phyloP scores from a whole-genome alignment of 2,113 vertebrate species.

The Corythoichthys haematopterus region DNA sequence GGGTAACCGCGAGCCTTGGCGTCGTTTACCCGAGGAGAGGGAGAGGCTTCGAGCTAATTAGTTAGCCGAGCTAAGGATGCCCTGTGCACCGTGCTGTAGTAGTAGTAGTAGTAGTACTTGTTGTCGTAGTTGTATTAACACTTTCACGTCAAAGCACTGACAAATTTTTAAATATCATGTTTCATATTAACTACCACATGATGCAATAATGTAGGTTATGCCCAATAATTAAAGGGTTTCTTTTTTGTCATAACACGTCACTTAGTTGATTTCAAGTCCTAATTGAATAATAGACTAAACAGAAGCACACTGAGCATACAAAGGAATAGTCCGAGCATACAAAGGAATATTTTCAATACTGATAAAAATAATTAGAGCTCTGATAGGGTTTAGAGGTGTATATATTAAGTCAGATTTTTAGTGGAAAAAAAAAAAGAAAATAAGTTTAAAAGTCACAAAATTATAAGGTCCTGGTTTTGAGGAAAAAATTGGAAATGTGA shows the following conservation, averaged over 20 bases:
- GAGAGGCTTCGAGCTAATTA: constrained; percentile 60
- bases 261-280: background rate
- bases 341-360: no score
- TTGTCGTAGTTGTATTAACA: background rate
- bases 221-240: background rate
- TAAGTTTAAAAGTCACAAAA: no score
- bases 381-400: no score
- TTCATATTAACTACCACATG: background rate
- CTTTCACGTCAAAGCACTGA: background rate
- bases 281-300: background rate
- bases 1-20: constrained; percentile 68
- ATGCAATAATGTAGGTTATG: background rate
- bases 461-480: no score
- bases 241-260: no score
- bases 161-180: background rate
- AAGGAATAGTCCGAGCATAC: background rate
- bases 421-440: no score
- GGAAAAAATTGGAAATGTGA: no score
- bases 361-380: no score
- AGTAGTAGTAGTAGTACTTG: constrained; percentile 7
- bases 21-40: constrained; percentile 43
- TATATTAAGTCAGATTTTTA: no score
- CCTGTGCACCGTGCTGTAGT: constrained; percentile 2
- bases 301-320: background rate
- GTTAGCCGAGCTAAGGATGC: constrained; percentile 57